phyloP scores from a whole-genome alignment of 2,888 invertebrate species.

The Campaea margaritaria region DNA sequence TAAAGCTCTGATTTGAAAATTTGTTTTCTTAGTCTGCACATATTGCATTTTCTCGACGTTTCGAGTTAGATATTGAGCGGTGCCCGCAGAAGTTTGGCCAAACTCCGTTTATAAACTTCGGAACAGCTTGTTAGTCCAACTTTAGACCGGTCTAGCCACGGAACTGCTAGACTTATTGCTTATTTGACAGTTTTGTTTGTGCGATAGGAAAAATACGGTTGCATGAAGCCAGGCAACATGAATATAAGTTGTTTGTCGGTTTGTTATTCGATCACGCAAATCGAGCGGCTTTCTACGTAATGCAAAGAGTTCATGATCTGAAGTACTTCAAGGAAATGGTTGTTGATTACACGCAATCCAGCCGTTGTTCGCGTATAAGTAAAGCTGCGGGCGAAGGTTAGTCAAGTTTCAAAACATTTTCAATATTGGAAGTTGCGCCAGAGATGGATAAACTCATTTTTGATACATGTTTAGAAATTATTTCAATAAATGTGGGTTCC shows the following conservation, averaged over 20 bases:
- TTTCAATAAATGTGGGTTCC: too few relatives aligned
- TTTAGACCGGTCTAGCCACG: constrained; percentile 15
- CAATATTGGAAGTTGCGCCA: too few relatives aligned
- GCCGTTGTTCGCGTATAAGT: constrained; percentile 2
- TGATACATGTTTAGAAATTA: too few relatives aligned
- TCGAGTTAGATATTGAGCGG: constrained; percentile 28
- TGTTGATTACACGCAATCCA: constrained; percentile 21
- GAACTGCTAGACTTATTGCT: constrained; percentile 15
- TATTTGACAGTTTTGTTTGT: constrained; percentile 5
- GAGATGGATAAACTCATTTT: too few relatives aligned
- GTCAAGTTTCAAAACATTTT: background rate
- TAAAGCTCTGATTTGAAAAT: constrained; percentile 7
- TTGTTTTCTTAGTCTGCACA: background rate
- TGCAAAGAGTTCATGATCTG: constrained; percentile 15
- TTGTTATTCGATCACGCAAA: constrained; percentile 25
- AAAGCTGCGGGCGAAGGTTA: background rate
- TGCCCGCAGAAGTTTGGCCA: constrained; percentile 23
- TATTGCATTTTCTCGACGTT: constrained; percentile 28
- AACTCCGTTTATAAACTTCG: constrained; percentile 28
- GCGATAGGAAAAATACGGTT: constrained; percentile 3
- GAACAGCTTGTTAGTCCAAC: constrained; percentile 27
- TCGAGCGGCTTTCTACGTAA: constrained; percentile 11
- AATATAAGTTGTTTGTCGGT: constrained; percentile 12
- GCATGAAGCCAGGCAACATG: background rate
- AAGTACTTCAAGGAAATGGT: constrained; percentile 9